Base-by-base conservation (phyloP, 2,888 invertebrate genomes). In the Callyntrura guangdongensis region DNA sequence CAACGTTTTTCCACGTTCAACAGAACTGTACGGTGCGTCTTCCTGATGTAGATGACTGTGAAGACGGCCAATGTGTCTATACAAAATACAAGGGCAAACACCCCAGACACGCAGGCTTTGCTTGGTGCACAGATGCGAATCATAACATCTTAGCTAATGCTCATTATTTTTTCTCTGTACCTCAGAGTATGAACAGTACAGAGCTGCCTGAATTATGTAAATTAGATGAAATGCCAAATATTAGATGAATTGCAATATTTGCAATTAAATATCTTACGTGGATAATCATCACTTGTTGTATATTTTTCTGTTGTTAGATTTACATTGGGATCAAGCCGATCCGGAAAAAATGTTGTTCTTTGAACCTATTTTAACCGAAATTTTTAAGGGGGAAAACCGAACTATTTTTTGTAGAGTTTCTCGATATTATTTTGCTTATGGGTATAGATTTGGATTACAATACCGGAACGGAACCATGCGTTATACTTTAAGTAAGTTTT, bases 341-440 rank as follows among this genome's bases (percentile, higher is more conserved):
- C 91, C 91, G 0, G 64, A 87, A 27, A 88, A 90, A 85, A 92
- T 92, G 92, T 6, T 92, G 56, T 74, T 64, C 20, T 22, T 92
- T 4, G 89, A 92, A 53, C 79, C 64, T 6, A 72, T 83, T 27
- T 20, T 61, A 17, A n/a, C 1, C 2, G 25, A 56, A 0, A 27
- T 84, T 1, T 92, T 67, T 22, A 0, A 85, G 4, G 81, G 79
- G 0, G 79, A 91, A 67, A 74, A 0, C 4, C 27, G 84, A 12
- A 87, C 53, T 0, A 17, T 91, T 1, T 49, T 49, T 27, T 92
- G 92, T 36, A 47, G 45, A 59, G 25, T 92, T 20, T 92, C 92
- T 0, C n/a, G 92, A 14, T 92, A 90, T 67, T 92, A 91, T 36
- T 92, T 92, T 85, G 81, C 92, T 45, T 92, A 87, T 45, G 92